Base-by-base conservation (phyloP, 35 echinoderm and acorn worm genomes). In the Chiridota heheva region DNA sequence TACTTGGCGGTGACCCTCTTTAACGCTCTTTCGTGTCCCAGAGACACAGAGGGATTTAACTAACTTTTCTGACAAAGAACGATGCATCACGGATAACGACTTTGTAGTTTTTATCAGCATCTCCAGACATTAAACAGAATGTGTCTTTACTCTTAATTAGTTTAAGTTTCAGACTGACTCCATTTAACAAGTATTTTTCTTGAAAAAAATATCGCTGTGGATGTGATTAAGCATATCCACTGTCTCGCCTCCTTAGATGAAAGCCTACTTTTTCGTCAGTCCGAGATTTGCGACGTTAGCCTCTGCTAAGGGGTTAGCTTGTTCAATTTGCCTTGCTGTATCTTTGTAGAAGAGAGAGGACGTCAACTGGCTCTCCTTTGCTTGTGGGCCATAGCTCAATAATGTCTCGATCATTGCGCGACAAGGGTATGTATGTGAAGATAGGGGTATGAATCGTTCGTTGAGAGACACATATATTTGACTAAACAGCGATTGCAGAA, bases 191-290 rank as follows among this genome's bases (percentile, higher is more conserved):
- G 18, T 69, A 58, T 3, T 58, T 58, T 22, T 69, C 47, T 71
- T 69, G 47, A 70, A 91, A 85, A n/a, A 91, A 91, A 89, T 84
- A n/a, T 80, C 91, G 30, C 58, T 41, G 34, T 95, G 83, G 62
- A 89, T 35, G 13, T 79, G 86, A 0, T 81, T 86, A 1, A 83
- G 46, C 68, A 95, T 65, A 49, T 81, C 83, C 0, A 95, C 77
- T 15, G 44, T 7, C 29, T 49, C 42, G 66, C 91, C 89, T 5
- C 36, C 70, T 45, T 43, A 36, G 70, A 43, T 68, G 1, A 68
- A 36, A 37, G 64, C 64, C 34, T 68, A 68, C 40, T 37, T 68
- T 37, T 68, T 68, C 5, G 3, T 5, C n/a, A 38, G 40, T 36
- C 64, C 64, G 40, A 36, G 31, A 63, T 90, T 90, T 13, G 32